Evolutionary conservation across 2,797 vertebrate genomes (phyloP), one percentile per base, ranked within the genome.

Genomic region (Huso huso): DNA sequence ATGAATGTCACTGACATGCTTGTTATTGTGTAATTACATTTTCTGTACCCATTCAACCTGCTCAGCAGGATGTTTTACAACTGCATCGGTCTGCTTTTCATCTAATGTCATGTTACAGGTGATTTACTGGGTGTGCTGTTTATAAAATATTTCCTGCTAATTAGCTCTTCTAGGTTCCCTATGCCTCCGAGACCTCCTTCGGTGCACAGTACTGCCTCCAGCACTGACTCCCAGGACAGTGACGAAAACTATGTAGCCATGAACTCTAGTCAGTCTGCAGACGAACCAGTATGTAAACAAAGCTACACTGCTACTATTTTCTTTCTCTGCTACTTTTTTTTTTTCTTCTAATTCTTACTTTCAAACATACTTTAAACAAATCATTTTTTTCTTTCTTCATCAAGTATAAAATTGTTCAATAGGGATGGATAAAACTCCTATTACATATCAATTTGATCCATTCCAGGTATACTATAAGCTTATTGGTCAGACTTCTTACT

Each of bases 231-330:
- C 1, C 96, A 96, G 13, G 96, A 99, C 79, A 93, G 91, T 80
- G 95, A 97, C 74, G 97, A 98, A 86, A 95, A 95, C 89, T 98
- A 99, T 82, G 95, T 99, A 81, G 77, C 93, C 89, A 99, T 99
- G 97, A 89, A 93, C 78, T 88, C 94, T 88, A 97, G 91, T 91
- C 90, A 94, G 78, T 84, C 94, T 83, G 79, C 90, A 84, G 97
- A 99, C 80, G 96, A 98, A 81, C 84, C 92, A 81, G 95, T 98
- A 96, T 83, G 95, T 97, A 91, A 88, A 81, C 69, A 68, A 73
- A 81, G 67, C 73, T 0, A 79, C 68, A 81, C 77, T 71, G 70
- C 72, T 73, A 78, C 64, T 80, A 64, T 78, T 75, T 76, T 55
- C 49, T 63, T 69, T 62, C 59, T 59, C 53, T 55, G 49, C 11